Evolutionary conservation across 1,140 invertebrate genomes (phyloP), one percentile per base, ranked within the genome.

Genomic region (Patella vulgata): DNA sequence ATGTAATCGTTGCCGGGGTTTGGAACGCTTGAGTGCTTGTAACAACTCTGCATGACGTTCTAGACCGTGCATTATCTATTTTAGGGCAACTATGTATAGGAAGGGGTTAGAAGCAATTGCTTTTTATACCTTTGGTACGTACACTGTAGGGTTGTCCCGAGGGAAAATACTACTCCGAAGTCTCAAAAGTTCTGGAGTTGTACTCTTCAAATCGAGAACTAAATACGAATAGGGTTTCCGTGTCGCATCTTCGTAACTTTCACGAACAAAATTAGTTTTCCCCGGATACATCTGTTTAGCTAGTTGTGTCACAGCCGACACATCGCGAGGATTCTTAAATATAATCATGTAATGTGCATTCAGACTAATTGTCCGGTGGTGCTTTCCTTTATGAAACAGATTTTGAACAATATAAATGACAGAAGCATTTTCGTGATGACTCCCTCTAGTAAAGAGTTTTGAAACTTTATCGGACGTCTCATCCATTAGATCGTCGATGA

Each of bases 341-440:
- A 68, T 11, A 6, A 68, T 56, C 23, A 68, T 40, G 42, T 70
- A 70, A n/a, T 65, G 69, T 25, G 31, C 55, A 31, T 67, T 70
- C 9, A 70, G 28, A 50, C 58, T 66, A n/a, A 66, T 66, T 19
- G 67, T 70, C 33, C 63, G 25, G 30, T 57, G 63, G 9, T 71
- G 54, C 31, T 64, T 68, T 33, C 51, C 33, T 40, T 71, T 71
- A 14, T 42, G 43, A 54, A 67, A 68, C 9, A 54, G 30, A 53
- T 71, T 60, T 27, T 67, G 60, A 8, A 67, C 47, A 6, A 68
- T 61, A 39, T 52, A 58, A 39, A 63, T 56, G 5, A 68, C 40
- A 40, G 59, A 63, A 4, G 55, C 6, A 23, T 63, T 68, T 14
- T 48, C 28, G 21, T 56, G 60, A 56, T 63, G 66, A 30, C 36